Percentiles rank a stretch among this genome's conserved stretches.
phyloP scores from a whole-genome alignment of 2,888 invertebrate genomes.

The Hetaerina titia region DNA sequence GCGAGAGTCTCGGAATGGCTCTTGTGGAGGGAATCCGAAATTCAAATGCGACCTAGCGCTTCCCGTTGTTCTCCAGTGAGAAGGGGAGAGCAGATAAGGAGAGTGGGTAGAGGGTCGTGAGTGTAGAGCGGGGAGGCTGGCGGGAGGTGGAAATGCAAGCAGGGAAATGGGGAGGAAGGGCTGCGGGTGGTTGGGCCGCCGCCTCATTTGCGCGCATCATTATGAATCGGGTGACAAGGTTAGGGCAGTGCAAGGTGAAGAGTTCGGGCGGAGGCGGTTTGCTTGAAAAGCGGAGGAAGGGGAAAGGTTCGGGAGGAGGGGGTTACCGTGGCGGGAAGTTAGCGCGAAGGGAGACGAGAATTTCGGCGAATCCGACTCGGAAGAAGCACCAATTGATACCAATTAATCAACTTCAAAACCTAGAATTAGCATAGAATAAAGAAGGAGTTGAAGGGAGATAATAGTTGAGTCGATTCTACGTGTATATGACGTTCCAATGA shows the following conservation, averaged over 20 bases:
- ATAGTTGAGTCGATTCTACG: background rate
- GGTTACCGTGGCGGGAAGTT: background rate
- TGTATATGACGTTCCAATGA: no score
- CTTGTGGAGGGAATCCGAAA: conserved; percentile 49
- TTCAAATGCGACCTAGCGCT: conserved; percentile 65
- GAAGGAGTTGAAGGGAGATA: background rate
- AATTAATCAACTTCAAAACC: background rate
- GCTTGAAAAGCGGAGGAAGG: background rate
- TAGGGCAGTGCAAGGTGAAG: conserved; percentile 53
- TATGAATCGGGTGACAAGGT: conserved; percentile 67
- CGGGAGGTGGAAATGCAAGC: background rate
- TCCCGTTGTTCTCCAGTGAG: conserved; percentile 47
- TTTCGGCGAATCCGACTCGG: background rate
- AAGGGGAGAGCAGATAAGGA: background rate
- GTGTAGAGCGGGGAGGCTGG: background rate
- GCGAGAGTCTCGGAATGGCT: conserved; percentile 42
- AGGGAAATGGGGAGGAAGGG: background rate
- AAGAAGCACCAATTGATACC: background rate
- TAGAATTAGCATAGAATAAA: background rate
- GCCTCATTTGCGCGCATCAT: conserved; percentile 50
- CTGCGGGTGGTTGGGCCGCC: background rate
- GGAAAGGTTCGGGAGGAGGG: background rate
- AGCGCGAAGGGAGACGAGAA: background rate
- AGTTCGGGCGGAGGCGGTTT: conserved; percentile 36
- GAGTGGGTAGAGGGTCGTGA: background rate